phyloP scores from a whole-genome alignment of 2,797 vertebrate species.

The Psittacula derbiana region DNA sequence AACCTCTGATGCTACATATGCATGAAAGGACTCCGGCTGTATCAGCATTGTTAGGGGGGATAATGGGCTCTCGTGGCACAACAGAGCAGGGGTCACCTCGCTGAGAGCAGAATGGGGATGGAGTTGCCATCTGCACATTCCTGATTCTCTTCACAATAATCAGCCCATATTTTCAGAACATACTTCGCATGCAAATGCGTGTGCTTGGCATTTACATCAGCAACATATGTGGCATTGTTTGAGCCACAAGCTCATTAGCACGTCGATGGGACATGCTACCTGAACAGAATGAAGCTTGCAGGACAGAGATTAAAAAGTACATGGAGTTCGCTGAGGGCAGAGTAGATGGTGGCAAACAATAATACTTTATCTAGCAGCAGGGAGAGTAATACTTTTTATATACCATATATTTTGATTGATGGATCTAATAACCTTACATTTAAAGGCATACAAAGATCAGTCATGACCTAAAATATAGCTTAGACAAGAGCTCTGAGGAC shows the following conservation, averaged over 20 bases:
- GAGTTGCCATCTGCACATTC: conserved; percentile 35
- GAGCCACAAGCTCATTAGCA: conserved; percentile 2
- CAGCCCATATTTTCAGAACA: background rate
- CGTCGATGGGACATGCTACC: background rate
- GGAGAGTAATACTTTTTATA: background rate
- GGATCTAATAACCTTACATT: background rate
- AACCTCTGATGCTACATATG: background rate
- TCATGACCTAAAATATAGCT: background rate
- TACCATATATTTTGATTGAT: background rate
- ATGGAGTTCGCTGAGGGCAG: background rate
- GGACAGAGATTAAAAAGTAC: background rate
- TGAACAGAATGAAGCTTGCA: background rate
- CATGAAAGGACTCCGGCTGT: background rate
- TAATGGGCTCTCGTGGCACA: background rate
- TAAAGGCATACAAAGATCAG: background rate
- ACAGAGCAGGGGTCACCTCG: background rate
- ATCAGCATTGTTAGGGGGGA: background rate
- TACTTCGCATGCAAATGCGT: background rate
- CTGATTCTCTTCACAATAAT: background rate
- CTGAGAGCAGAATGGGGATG: background rate
- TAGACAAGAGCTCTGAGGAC: background rate
- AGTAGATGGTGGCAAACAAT: background rate
- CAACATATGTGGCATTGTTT: conserved; percentile 21
- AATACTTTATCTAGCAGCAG: background rate
- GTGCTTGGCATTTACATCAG: conserved; percentile 24